Conservation (phyloP, 2,113 vertebrate species). For the Antechinus stuartii region DNA sequence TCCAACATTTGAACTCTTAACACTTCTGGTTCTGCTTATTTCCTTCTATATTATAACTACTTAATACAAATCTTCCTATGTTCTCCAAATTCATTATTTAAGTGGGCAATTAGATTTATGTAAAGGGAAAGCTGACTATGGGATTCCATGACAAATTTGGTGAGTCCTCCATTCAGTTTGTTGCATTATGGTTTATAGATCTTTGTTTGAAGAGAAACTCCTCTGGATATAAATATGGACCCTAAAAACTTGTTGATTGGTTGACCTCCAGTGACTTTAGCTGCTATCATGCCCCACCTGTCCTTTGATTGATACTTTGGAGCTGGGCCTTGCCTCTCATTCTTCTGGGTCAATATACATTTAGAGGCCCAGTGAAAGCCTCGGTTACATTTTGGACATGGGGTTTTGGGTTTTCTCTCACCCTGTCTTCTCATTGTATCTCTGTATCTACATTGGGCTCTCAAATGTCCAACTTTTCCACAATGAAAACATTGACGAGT, state of each 20-base stretch:
- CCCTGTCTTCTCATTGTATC: too few relatives aligned
- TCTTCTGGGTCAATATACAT: too few relatives aligned
- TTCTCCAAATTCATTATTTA: neutral
- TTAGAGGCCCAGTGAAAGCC: too few relatives aligned
- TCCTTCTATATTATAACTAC: neutral
- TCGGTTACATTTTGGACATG: too few relatives aligned
- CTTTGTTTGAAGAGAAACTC: neutral
- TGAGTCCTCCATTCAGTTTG: neutral
- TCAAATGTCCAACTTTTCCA: too few relatives aligned
- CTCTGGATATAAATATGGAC: neutral
- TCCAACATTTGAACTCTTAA: too few relatives aligned
- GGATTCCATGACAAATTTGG: neutral
- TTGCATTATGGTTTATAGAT: neutral
- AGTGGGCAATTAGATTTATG: neutral
- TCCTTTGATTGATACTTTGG: too few relatives aligned
- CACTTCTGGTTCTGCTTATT: neutral
- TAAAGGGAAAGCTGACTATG: neutral
- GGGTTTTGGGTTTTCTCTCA: too few relatives aligned
- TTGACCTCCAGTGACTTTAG: neutral
- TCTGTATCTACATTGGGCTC: too few relatives aligned
- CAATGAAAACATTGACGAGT: too few relatives aligned
- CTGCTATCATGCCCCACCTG: too few relatives aligned
- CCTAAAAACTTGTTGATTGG: neutral
- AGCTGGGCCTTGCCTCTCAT: too few relatives aligned
- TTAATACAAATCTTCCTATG: neutral